Evolutionary conservation across 2,888 invertebrate genomes (phyloP).

Genomic region (Augiades crinisus): DNA sequence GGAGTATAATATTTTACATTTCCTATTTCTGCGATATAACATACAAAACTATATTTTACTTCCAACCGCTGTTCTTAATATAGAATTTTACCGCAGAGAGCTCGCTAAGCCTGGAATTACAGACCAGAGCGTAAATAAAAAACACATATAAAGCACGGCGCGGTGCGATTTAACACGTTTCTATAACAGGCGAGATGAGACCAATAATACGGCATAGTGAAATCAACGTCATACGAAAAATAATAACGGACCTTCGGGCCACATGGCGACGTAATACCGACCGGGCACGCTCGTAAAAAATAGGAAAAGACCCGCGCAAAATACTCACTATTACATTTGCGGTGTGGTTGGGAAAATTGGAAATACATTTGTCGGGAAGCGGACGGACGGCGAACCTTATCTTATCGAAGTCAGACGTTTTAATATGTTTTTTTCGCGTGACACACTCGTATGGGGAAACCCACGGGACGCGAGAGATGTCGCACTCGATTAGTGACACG

Average conservation of each 20-base stretch:
- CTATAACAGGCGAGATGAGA: slow-evolving; percentile 38
- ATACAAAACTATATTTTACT: slow-evolving; percentile 12
- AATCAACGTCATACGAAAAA: slow-evolving; percentile 54
- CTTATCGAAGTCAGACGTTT: slow-evolving; percentile 32
- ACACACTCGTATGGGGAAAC: slow-evolving; percentile 4
- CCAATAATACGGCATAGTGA: slow-evolving; percentile 50
- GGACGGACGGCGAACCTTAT: slow-evolving; percentile 25
- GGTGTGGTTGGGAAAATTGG: slow-evolving; percentile 60
- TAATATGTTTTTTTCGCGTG: slow-evolving; percentile 32
- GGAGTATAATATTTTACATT: background rate
- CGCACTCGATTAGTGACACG: slow-evolving; percentile 7
- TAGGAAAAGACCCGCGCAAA: slow-evolving; percentile 68
- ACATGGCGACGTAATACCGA: slow-evolving; percentile 71
- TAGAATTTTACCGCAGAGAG: slow-evolving; percentile 13
- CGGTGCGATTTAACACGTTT: slow-evolving; percentile 30
- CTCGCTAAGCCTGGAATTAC: slow-evolving; percentile 20
- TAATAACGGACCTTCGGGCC: slow-evolving; percentile 67
- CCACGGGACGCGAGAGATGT: background rate
- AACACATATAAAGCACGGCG: slow-evolving; percentile 3
- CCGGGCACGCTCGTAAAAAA: slow-evolving; percentile 69
- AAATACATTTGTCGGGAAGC: slow-evolving; percentile 55
- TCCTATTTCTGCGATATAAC: slow-evolving; percentile 2
- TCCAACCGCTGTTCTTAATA: background rate
- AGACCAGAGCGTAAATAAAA: background rate
- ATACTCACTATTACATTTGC: slow-evolving; percentile 68